Percentiles rank a stretch among this genome's conserved stretches.
These are phyloP conservation scores for Subanguina moxae DNA, from an alignment of 1,140 invertebrate species.

Conservation along the genomic window DNA sequence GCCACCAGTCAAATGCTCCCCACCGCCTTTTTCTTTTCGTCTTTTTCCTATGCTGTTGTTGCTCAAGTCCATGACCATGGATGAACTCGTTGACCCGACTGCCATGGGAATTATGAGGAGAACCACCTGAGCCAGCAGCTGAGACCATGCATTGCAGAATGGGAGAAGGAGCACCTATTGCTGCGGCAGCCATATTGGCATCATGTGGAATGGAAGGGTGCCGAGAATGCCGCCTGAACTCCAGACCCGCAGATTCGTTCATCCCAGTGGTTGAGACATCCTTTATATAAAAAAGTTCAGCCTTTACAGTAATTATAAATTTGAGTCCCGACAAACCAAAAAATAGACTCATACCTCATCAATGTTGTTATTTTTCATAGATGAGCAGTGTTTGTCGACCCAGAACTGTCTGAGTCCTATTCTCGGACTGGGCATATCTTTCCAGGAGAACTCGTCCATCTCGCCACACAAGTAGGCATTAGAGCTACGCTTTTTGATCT, in stretches of 20 bases:
- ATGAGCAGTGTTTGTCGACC: constrained; percentile 38
- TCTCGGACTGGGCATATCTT: constrained; percentile 55
- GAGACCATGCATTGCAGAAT: constrained; percentile 1
- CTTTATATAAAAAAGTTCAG: background rate
- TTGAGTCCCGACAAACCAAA: constrained; percentile 3
- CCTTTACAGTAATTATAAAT: no score
- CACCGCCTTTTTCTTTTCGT: constrained; percentile 5
- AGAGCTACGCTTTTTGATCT: constrained; percentile 17
- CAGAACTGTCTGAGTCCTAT: constrained; percentile 51
- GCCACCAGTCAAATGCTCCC: constrained; percentile 2
- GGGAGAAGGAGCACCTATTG: background rate
- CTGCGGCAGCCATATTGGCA: background rate
- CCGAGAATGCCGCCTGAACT: constrained; percentile 7
- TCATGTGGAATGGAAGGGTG: background rate
- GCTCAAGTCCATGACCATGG: constrained; percentile 10
- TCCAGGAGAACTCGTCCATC: constrained; percentile 51
- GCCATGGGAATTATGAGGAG: constrained; percentile 5
- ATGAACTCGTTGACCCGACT: background rate
- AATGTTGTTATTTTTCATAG: constrained; percentile 31
- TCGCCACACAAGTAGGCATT: constrained; percentile 23
- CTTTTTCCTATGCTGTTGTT: constrained; percentile 5
- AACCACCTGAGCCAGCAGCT: background rate
- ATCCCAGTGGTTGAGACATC: background rate
- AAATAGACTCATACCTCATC: constrained; percentile 15
- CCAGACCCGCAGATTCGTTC: background rate